phyloP scores from a whole-genome alignment of 2,113 vertebrate genomes.

The Camelus bactrianus region DNA sequence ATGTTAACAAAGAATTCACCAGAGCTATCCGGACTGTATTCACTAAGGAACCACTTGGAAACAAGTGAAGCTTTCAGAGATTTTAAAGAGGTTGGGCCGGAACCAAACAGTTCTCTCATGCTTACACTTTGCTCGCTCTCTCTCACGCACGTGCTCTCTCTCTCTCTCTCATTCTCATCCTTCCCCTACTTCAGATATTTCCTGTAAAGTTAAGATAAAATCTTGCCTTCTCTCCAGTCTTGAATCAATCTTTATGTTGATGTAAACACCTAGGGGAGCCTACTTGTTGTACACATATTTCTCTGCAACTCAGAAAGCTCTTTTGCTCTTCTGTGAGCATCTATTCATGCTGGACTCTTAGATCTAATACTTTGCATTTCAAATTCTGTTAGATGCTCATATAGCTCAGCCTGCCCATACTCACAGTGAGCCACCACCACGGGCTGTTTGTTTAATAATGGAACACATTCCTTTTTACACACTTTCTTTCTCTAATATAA shows the following conservation, averaged over 20 bases:
- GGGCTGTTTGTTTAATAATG: slow-evolving; percentile 42
- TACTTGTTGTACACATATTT: background rate
- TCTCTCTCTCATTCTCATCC: background rate
- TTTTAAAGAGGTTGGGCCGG: background rate
- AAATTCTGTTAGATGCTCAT: slow-evolving; percentile 44
- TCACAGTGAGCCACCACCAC: background rate
- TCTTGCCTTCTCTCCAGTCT: background rate
- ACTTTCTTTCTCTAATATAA: slow-evolving; percentile 31
- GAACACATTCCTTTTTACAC: slow-evolving; percentile 43
- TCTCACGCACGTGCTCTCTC: background rate
- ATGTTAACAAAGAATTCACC: background rate
- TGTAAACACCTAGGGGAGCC: background rate
- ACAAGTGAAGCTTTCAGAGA: background rate
- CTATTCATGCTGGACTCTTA: slow-evolving; percentile 7
- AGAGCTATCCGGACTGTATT: background rate
- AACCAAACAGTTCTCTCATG: background rate
- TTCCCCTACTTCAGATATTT: background rate
- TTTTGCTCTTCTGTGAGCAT: background rate
- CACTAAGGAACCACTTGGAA: background rate
- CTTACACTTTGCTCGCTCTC: background rate
- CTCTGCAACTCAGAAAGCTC: slow-evolving; percentile 33
- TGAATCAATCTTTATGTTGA: slow-evolving; percentile 25
- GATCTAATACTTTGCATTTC: slow-evolving; percentile 53
- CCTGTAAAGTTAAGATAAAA: slow-evolving; percentile 47
- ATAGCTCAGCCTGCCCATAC: background rate